Evolutionary conservation across 2,888 invertebrate genomes (phyloP).

Genomic region (Pristionchus fissidentatus): DNA sequence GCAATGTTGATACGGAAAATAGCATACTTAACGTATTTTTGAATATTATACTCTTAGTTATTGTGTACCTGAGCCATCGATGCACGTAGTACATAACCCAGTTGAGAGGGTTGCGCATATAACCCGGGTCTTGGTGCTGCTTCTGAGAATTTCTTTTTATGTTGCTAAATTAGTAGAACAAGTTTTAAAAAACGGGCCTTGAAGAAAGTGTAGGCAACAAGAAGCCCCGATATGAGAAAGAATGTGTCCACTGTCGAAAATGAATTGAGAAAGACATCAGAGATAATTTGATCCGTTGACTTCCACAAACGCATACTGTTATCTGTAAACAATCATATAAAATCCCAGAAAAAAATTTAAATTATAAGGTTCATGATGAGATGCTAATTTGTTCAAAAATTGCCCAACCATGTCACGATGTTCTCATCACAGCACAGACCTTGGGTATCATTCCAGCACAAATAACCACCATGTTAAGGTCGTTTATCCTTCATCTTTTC

Average conservation of each 20-base stretch:
- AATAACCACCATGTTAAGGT: too few species aligned
- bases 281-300: not conserved
- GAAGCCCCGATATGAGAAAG: slow-evolving; percentile 24
- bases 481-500: too few species aligned
- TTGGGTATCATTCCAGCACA: too few species aligned
- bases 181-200: not conserved
- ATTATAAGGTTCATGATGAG: too few species aligned
- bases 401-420: too few species aligned
- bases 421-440: too few species aligned
- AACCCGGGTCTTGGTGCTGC: not conserved
- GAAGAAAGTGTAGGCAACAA: slow-evolving; percentile 36
- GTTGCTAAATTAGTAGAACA: too few species aligned
- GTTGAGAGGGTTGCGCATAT: not conserved
- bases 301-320: not conserved
- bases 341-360: not conserved
- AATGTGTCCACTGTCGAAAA: slow-evolving; percentile 28
- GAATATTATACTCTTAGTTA: too few species aligned
- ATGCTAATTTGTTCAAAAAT: too few species aligned
- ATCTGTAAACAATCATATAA: not conserved
- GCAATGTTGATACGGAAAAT: too few species aligned
- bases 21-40: too few species aligned
- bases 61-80: slow-evolving; percentile 41
- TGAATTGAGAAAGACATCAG: slow-evolving; percentile 4
- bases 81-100: slow-evolving; percentile 32
- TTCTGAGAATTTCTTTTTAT: not conserved